Conservation (phyloP, 2,113 vertebrate genomes). For the Oryctolagus cuniculus region mOryCun1.1 NC_091437.1:60661501-60662000, state of each 20-base stretch:
- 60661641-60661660: accelerated
- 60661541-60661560: neutral
- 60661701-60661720: neutral
- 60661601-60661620: neutral
- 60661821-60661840: neutral
- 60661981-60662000: neutral
- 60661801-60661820: neutral
- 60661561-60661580: neutral
- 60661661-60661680: neutral
- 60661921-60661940: neutral
- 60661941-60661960: no score
- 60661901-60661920: neutral
- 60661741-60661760: neutral
- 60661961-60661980: no score
- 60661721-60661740: neutral
- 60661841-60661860: neutral
- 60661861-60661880: neutral
- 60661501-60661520: neutral
- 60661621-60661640: neutral
- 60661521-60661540: neutral
- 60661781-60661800: neutral
- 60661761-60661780: neutral
- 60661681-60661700: neutral
- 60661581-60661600: neutral
- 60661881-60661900: accelerated